Conservation (phyloP, 2,888 invertebrate species). For the Agonopterix alstromeriana region DNA sequence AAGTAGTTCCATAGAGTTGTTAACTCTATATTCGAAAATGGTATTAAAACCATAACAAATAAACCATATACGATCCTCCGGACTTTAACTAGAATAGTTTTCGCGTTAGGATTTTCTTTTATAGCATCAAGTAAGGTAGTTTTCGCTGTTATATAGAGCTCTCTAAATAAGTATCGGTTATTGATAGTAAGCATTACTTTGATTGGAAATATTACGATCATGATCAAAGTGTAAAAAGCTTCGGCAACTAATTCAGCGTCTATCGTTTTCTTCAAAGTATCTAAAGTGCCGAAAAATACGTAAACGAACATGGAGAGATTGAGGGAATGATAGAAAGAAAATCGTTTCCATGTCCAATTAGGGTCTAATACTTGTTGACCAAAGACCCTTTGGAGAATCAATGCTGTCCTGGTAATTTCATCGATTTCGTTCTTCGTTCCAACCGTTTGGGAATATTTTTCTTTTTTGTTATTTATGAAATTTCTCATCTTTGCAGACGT, state of each 20-base stretch:
- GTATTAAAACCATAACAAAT: constrained; percentile 22
- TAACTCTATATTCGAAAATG: constrained; percentile 28
- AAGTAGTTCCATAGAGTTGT: constrained; percentile 37
- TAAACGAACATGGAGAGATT: constrained; percentile 30
- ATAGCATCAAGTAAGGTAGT: constrained; percentile 29
- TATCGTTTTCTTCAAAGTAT: constrained; percentile 24
- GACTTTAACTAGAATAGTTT: constrained; percentile 17
- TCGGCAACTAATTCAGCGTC: constrained; percentile 34
- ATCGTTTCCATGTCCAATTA: constrained; percentile 40
- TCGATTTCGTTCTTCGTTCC: constrained; percentile 38
- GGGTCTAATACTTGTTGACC: constrained; percentile 49
- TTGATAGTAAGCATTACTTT: constrained; percentile 33
- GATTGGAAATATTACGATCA: constrained; percentile 25
- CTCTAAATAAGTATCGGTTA: constrained; percentile 26
- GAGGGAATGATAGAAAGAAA: constrained; percentile 25
- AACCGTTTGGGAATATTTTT: constrained; percentile 33
- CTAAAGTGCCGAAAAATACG: constrained; percentile 40
- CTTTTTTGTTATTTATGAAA: constrained; percentile 17
- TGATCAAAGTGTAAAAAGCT: constrained; percentile 37
- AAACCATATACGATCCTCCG: constrained; percentile 23
- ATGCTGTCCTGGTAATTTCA: constrained; percentile 23
- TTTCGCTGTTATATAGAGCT: constrained; percentile 36
- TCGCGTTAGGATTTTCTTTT: constrained; percentile 18
- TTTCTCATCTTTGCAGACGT: constrained; percentile 26
- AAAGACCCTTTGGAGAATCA: constrained; percentile 34